Base-by-base conservation (phyloP, 2,888 invertebrate species). In the Phyllotreta cruciferae region DNA sequence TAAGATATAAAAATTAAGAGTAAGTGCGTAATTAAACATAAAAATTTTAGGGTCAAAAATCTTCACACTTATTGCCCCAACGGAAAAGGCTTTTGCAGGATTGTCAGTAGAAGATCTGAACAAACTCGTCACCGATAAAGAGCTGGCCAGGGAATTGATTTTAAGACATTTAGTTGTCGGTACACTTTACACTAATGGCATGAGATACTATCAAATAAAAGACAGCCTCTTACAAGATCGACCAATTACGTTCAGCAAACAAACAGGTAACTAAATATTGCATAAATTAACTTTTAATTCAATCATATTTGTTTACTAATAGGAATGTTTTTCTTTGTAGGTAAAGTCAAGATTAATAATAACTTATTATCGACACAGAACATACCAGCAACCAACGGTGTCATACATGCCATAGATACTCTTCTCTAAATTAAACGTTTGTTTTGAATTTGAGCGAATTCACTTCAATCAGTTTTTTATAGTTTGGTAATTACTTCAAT, bases 341-440 rank as follows among this genome's bases (percentile, higher is more conserved):
- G 93, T 71, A 90, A 91, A 79, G 89, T 93, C 72, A 91, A 91
- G 80, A 90, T 92, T 68, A 94, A 94, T 81, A 91, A 92, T 77
- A 88, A 89, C 13, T 89, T 89, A 78, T 90, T 94, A 75, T 82
- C 91, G 66, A 92, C 93, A 53, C 91, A 91, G 79, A 93, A 94
- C 80, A 91, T 93, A 73, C 93, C 94, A 55, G 89, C 93, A 56
- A 93, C 93, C 56, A 94, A 94, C 79, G 93, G 94, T 71, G 93
- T 94, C 63, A 89, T 94, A 74, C 93, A 94, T 79, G 93, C 92
- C 7, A 84, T 93, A 67, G 93, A 94, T 74, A 83, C 85, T 35
- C 83, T 89, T 45, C 81, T 90, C 66, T 88, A 85, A 85, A 44
- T 38, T 58, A 24, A 42, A 10, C 9, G 6, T 4, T 50, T 52